These are phyloP conservation scores for Herpailurus yagouaroundi DNA, from an alignment of 2,113 vertebrate genomes.

Conservation along the genomic window DNA sequence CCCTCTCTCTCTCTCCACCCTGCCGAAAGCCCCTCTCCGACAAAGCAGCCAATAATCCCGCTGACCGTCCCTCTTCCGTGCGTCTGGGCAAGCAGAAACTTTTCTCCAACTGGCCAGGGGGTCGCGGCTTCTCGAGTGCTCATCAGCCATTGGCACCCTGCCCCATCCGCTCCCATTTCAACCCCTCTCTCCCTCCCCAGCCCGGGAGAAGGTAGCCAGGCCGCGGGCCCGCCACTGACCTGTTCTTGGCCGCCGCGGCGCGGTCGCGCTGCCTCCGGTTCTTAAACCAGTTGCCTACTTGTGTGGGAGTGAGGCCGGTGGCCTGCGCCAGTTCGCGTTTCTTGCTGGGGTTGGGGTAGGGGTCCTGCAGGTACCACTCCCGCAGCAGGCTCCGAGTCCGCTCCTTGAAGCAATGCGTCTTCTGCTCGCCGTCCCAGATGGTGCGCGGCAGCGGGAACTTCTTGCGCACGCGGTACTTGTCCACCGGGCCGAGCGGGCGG, in stretches of 20 bases:
- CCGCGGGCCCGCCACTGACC: constrained; percentile 89
- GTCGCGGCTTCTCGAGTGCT: not conserved
- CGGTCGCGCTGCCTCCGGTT: constrained; percentile 99
- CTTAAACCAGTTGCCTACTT: constrained; percentile 99
- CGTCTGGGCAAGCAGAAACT: constrained; percentile 54
- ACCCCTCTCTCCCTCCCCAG: not conserved
- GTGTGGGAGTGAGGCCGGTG: constrained; percentile 99
- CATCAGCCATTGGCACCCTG: not conserved
- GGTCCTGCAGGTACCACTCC: constrained; percentile 99
- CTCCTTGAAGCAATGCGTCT: constrained; percentile 99
- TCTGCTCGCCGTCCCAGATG: constrained; percentile 99
- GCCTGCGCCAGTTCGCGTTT: constrained; percentile 99
- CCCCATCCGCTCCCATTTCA: not conserved
- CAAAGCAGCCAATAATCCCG: not conserved
- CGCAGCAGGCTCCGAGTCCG: constrained; percentile 98
- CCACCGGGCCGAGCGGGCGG: constrained; percentile 98
- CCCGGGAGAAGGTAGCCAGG: not conserved
- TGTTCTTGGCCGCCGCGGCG: constrained; percentile 99
- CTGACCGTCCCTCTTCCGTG: not conserved
- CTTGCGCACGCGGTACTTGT: constrained; percentile 99
- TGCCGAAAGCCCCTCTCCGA: not conserved
- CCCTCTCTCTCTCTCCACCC: too few species aligned
- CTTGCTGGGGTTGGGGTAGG: constrained; percentile 99
- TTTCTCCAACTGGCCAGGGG: constrained; percentile 48
- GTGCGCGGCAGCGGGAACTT: constrained; percentile 99